Percentiles rank a stretch among this genome's conserved stretches.
phyloP scores from a whole-genome alignment of 2,888 invertebrate genomes.

The Myopa testacea region DNA sequence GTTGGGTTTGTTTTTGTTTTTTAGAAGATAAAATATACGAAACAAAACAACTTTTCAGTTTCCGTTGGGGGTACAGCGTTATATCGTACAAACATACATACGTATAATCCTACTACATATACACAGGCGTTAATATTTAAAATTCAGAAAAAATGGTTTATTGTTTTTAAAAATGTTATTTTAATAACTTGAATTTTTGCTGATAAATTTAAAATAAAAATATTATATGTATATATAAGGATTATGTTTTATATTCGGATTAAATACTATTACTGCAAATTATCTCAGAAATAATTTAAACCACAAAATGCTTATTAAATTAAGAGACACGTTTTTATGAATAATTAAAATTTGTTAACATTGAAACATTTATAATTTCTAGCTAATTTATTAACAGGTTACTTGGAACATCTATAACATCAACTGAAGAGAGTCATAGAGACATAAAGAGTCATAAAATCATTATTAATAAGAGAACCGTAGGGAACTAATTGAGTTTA shows the following conservation, averaged over 20 bases:
- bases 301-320: background rate
- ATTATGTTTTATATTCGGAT: background rate
- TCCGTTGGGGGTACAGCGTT: conserved; percentile 35
- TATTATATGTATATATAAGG: background rate
- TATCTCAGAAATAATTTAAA: background rate
- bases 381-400: no score
- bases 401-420: no score
- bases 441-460: no score
- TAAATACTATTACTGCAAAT: no score
- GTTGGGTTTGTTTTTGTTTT: background rate
- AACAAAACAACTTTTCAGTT: conserved; percentile 29
- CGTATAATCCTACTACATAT: background rate
- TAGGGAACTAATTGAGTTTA: no score
- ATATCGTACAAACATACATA: background rate
- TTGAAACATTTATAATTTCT: no score
- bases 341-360: no score
- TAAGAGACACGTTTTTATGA: background rate
- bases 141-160: background rate
- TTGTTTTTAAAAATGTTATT: no score
- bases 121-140: background rate
- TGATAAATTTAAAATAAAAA: background rate
- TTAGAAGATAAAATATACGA: conserved; percentile 30
- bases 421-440: no score
- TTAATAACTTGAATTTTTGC: background rate
- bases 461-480: no score